Conservation (phyloP, 35 echinoderm and acorn worm species). For the Apostichopus japonicus region DNA sequence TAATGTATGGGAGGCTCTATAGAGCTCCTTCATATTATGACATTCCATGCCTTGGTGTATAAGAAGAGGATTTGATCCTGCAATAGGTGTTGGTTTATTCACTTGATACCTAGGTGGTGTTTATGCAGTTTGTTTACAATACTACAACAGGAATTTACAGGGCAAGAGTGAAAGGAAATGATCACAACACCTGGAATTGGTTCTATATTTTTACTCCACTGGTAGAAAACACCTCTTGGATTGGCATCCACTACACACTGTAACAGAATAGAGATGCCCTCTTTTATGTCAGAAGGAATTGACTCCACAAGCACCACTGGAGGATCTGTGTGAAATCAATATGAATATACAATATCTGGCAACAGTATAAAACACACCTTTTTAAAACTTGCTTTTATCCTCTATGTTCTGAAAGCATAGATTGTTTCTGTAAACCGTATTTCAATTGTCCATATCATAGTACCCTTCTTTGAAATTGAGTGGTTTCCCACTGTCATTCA, state of each 20-base stretch:
- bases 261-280: conserved; percentile 37
- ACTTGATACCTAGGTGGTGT: too few relatives aligned
- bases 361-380: background rate
- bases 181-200: conserved; percentile 61
- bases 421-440: too few relatives aligned
- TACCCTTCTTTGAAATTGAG: too few relatives aligned
- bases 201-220: conserved; percentile 79
- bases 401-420: background rate
- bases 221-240: conserved; percentile 62
- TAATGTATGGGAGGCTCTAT: too few relatives aligned
- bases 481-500: too few relatives aligned
- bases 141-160: background rate
- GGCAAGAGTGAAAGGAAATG: too few relatives aligned
- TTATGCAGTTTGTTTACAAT: too few relatives aligned
- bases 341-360: background rate
- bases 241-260: conserved; percentile 82
- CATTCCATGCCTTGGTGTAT: too few relatives aligned
- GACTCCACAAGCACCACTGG: conserved; percentile 73
- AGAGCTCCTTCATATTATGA: too few relatives aligned
- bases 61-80: too few relatives aligned
- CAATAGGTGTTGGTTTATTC: too few relatives aligned
- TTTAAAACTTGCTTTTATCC: background rate
- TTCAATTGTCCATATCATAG: too few relatives aligned
- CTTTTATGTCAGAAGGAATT: conserved; percentile 27
- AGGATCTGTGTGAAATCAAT: conserved; percentile 56